Evolutionary conservation across 2,113 vertebrate genomes (phyloP), one percentile per base, ranked within the genome.

Genomic region (Gallinago media): DNA sequence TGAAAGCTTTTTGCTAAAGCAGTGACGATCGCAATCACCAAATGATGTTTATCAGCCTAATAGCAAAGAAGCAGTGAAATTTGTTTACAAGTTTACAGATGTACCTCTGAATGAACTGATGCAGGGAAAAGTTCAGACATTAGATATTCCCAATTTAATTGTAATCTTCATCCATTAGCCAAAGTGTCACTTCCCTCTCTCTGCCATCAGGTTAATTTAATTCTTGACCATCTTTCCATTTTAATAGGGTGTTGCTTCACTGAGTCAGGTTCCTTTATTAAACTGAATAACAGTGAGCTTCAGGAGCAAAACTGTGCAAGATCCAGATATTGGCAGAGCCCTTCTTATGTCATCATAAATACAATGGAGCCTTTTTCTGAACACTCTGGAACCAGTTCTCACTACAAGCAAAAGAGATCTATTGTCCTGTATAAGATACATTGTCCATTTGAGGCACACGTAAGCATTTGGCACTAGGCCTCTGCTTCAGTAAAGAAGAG

Each of bases 221-320:
- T 97, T 89, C 92, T 89, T 73, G 93, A 95, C 73, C 79, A 81
- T 95, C 75, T 94, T 96, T 94, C 94, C 68, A 92, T 97, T 97
- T 96, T 91, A 82, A 84, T 81, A 66, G 79, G 59, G 82, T 93
- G 77, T 92, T 96, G 96, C 95, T 97, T 97, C 83, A 78, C 85
- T 97, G 96, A 92, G 65, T 77, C 70, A 71, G 76, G 90, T 86
- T 93, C 75, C 11, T 21, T 75, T 56, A 56, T 84, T 87, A 96
- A 96, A 97, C 81, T 86, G 82, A 96, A 36, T 84, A 94, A 81
- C 78, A 82, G 54, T 62, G 83, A 93, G 67, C 47, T 92, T 47
- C 76, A 81, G 58, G 40, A 68, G 75, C 78, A 82, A 84, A 88
- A 46, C 81, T 73, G 27, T 74, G 23, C 34, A 84, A 94, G 76